A percentile compares a stretch with the other conserved stretches of the same genome.
Evolutionary conservation across 2,888 invertebrate genomes (phyloP).

Genomic region (Odontocolon sp.): DNA sequence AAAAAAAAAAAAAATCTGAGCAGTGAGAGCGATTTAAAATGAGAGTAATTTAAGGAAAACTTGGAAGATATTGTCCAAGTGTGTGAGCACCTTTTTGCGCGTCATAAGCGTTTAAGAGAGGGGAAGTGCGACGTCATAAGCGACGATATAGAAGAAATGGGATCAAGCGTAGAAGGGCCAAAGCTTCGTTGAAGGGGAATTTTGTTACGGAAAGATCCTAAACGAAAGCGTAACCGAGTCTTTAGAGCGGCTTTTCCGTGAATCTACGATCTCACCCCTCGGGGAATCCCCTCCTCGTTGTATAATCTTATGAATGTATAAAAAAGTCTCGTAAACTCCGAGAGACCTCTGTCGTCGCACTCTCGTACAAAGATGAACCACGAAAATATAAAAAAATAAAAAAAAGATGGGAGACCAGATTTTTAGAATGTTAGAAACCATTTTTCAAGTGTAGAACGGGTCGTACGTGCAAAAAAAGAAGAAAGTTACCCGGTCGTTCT

Average conservation of each 20-base stretch:
- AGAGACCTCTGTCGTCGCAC: conserved; percentile 46
- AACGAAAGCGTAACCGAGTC: conserved; percentile 63
- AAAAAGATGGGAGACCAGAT: conserved; percentile 35
- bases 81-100: conserved; percentile 64
- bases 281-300: conserved; percentile 45
- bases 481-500: background rate
- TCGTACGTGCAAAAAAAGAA: background rate
- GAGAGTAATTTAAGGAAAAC: conserved; percentile 43
- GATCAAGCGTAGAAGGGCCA: conserved; percentile 32
- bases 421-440: conserved; percentile 57
- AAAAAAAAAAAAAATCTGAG: conserved; percentile 34
- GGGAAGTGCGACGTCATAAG: background rate
- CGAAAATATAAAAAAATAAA: conserved; percentile 23
- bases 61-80: conserved; percentile 41
- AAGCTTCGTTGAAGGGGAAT: conserved; percentile 46
- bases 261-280: conserved; percentile 18
- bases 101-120: conserved; percentile 71
- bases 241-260: conserved; percentile 59
- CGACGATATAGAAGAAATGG: conserved; percentile 20
- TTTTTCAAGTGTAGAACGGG: conserved; percentile 42
- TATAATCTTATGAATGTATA: conserved; percentile 76
- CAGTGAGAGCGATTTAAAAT: conserved; percentile 22
- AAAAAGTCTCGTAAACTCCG: conserved; percentile 70
- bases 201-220: conserved; percentile 56
- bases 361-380: background rate